Evolutionary conservation across 2,888 invertebrate genomes (phyloP), one percentile per base, ranked within the genome.

Genomic region (Meganola albula): DNA sequence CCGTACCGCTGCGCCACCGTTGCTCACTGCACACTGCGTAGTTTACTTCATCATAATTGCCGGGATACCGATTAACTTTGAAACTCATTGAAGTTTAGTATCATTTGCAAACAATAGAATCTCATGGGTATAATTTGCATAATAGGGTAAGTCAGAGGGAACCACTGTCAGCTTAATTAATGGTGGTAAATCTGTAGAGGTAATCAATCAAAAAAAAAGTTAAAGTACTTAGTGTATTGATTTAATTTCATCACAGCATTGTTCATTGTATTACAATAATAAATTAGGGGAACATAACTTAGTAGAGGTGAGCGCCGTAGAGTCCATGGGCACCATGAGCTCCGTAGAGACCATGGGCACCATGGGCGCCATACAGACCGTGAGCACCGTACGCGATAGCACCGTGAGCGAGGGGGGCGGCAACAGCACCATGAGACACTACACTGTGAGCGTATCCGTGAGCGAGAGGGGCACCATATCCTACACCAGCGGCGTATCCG

Each of bases 331-430:
- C 51, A 18, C 55, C 58, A 16, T 59, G 56, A 4, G 55, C 42
- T 25, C 50, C 56, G 27, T 40, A 32, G 4, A 14, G 12, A 11
- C 39, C 44, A 20, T 51, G 43, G 20, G 50, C 40, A 13, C 37
- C 48, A 24, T 55, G 49, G 16, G 48, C 49, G 27, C 37, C 41
- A 37, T 30, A 30, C n/a, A n/a, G n/a, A 6, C 44, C 44, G 25
- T 55, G 36, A 7, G 48, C 48, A 9, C 56, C 37, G 20, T 54
- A 52, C 36, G 55, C 42, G 26, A 50, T 48, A 58, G 59, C 27
- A 1, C 59, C 58, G 34, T 58, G 53, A 2, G 58, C 65, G 3
- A 64, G 43, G n/a, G 56, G 56, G 26, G 64, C 58, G 11, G 57
- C 57, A 31, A 59, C 58, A 10, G 58, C 51, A 18, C 50, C 52